Base-by-base conservation (phyloP, 64 coral and sea anemone genomes). In the Stichodactyla helianthus region DNA sequence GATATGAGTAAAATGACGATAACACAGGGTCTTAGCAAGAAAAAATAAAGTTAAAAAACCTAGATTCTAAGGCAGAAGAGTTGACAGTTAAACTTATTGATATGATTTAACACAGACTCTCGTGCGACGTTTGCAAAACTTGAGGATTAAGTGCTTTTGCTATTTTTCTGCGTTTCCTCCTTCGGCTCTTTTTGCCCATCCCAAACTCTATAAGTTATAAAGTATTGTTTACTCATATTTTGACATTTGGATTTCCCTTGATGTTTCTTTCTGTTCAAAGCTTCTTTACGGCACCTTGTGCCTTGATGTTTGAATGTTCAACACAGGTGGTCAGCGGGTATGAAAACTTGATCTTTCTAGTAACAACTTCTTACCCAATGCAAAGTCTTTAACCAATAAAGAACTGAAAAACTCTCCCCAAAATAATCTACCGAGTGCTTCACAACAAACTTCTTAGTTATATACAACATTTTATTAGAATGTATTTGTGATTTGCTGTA, bases 321-420 rank as follows among this genome's bases (percentile, higher is more conserved):
- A 71, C 51, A 89, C 22, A 83, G 60, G 79, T 82, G 81, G 59
- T 84, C 52, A 77, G 62, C 61, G 51, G 52, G 28, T 68, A 84
- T 54, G 22, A 57, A 54, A 11, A 6, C 26, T 16, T 54, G 1
- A 77, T 31, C 25, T 79, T 44, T 58, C 63, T 54, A 23, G 60
- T n/a, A 67, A n/a, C 68, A 14, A 18, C 15, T 52, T 84, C 50
- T 51, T 10, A 50, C 83, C 84, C 53, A 35, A 55, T 44, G 35
- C 88, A 25, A 22, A 51, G 20, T 20, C 27, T 22, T 20, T 20
- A 65, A 27, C 79, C 64, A 89, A 6, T 11, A 53, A 51, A 19
- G 4, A 13, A 17, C 59, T 44, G 35, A 44, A 60, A 60, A 60
- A 15, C 19, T 65, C 7, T 22, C 22, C 6, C 18, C 19, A 65